phyloP scores from a whole-genome alignment of 1,140 invertebrate genomes.

The Heliconius eleuchia region DNA sequence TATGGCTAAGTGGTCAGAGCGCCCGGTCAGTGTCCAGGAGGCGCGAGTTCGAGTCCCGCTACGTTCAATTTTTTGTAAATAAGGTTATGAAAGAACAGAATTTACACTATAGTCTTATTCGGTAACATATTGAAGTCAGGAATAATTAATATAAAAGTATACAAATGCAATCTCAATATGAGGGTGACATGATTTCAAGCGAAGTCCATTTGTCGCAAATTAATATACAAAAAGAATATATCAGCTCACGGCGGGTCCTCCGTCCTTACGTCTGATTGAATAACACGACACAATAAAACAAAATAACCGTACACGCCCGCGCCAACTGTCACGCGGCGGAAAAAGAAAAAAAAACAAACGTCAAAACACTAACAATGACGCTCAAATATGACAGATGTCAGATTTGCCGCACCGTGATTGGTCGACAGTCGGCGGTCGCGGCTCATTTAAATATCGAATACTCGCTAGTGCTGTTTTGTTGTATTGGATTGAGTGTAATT shows the following conservation, averaged over 20 bases:
- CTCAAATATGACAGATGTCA: slow-evolving; percentile 68
- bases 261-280: slow-evolving; percentile 45
- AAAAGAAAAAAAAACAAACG: slow-evolving; percentile 48
- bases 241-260: slow-evolving; percentile 26
- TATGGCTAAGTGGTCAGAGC: no score
- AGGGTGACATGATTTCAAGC: neutral
- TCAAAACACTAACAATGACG: slow-evolving; percentile 64
- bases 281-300: slow-evolving; percentile 55
- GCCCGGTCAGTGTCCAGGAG: no score
- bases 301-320: slow-evolving; percentile 50
- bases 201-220: slow-evolving; percentile 4
- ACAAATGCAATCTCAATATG: neutral
- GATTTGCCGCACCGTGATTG: slow-evolving; percentile 56
- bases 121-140: neutral
- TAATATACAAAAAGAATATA: slow-evolving; percentile 10
- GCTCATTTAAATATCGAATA: slow-evolving; percentile 57
- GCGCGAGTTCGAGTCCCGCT: no score
- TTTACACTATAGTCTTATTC: no score
- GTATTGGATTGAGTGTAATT: slow-evolving; percentile 58
- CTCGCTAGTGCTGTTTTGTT: slow-evolving; percentile 49
- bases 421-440: slow-evolving; percentile 35
- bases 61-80: no score
- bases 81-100: no score
- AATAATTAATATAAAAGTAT: neutral
- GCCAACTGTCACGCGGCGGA: slow-evolving; percentile 57